Base-by-base conservation (phyloP, 2,797 vertebrate species). In the Threskiornis aethiopicus region DNA sequence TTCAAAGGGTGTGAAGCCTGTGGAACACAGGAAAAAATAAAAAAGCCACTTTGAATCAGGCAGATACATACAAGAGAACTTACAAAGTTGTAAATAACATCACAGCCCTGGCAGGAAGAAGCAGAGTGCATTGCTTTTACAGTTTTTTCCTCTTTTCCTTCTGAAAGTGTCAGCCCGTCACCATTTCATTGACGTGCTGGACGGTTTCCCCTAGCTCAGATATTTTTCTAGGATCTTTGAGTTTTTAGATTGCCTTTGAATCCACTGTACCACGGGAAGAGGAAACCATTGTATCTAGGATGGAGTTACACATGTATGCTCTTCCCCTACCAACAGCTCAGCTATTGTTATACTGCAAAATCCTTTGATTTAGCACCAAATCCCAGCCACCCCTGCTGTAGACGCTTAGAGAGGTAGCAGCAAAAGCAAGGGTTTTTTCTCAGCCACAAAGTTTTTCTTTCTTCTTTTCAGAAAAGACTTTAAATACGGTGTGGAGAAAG, bases 121-220 rank as follows among this genome's bases (percentile, higher is more conserved):
- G 71, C 47, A 70, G 55, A 78, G 57, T 54, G 41, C 91, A 83
- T 81, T 97, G 95, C 96, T 97, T 97, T 96, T 92, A 94, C 92
- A 96, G 93, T 96, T 92, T 80, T 96, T 97, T 96, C 95, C 95
- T 92, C 94, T 93, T 93, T 95, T 94, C 82, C 82, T 96, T 88
- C 89, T 92, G 79, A 75, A 95, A 89, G 84, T 94, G 92, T 71
- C 89, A 89, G 82, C 89, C 69, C 0, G 25, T 95, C 90, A 91
- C 84, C 81, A 62, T 89, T 91, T 94, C 90, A 93, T 28, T 95
- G 96, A 90, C 51, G 3, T 85, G 57, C 78, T 78, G 95, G 71
- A 87, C 33, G 0, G 57, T 71, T 97, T 96, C 95, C 95, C 91
- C 87, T 71, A 84, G 72, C 72, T 96, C 94, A 89, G 87, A 94